Base-by-base conservation (phyloP, 2,113 vertebrate genomes). In the Ifrita kowaldi region DNA sequence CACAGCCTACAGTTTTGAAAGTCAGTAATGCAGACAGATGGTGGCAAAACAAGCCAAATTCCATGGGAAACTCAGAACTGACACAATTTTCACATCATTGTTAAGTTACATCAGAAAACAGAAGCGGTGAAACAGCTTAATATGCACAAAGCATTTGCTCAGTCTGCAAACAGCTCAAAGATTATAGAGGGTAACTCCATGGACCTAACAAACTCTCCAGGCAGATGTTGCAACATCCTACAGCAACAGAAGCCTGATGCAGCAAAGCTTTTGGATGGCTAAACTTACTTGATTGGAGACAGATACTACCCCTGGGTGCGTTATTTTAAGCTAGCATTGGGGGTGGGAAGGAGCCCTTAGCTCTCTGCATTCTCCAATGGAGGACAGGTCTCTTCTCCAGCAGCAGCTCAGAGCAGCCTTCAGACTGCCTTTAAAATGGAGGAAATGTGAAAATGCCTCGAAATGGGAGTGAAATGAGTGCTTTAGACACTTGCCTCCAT, bases 11-110 rank as follows among this genome's bases (percentile, higher is more conserved):
- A 47, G 44, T 87, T 93, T 26, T 82, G 26, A 87, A 84, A 79
- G 67, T 46, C 44, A 52, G 62, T 90, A 87, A 76, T 46, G 49
- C 37, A 87, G 78, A 86, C 71, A 95, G 83, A 84, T 93, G 93
- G 89, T 78, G 63, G 56, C 39, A 89, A 63, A 95, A 80, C 42
- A 87, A 89, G 60, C 15, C 78, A 91, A 52, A 83, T 85, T 91
- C 63, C 62, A 59, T 24, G 27, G 62, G 78, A 92, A 84, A 53
- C 65, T 85, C 67, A 69, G 71, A 76, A 49, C 11, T 77, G 62
- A 89, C 50, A 83, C 26, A 3, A 14, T 57, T 89, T 91, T 39
- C n/a, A 3, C 44, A 55, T 91, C 15, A 32, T 32, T 87, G 62
- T 87, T 84, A 68, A 5, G 12, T 84, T 60, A n/a, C 13, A 3